Evolutionary conservation across 92 coral and sea anemone species (phyloP).

Genomic region (Palythoa caribaeorum): DNA sequence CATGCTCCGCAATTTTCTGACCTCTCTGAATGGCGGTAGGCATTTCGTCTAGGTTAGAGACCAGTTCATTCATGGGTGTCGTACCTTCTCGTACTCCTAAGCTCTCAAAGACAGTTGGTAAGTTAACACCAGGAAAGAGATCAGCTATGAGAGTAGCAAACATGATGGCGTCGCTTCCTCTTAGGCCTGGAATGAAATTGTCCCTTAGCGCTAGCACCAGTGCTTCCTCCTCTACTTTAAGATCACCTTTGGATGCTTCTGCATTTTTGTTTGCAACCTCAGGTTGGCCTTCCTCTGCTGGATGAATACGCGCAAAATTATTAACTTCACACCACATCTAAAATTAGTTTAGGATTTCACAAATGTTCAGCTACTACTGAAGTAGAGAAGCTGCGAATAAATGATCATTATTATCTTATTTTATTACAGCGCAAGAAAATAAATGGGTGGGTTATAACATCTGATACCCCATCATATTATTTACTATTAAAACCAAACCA

Average conservation of each 20-base stretch:
- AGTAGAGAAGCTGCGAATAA: no score
- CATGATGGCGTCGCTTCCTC: slow-evolving; percentile 88
- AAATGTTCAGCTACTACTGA: no score
- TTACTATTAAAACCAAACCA: no score
- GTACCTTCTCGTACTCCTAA: slow-evolving; percentile 68
- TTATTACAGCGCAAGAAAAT: no score
- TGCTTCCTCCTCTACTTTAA: slow-evolving; percentile 80
- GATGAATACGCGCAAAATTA: not conserved
- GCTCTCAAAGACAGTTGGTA: slow-evolving; percentile 90
- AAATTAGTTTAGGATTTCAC: no score
- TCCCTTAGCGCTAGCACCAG: slow-evolving; percentile 88
- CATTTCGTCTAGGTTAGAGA: slow-evolving; percentile 86
- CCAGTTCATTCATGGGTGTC: slow-evolving; percentile 79
- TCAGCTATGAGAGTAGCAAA: slow-evolving; percentile 89
- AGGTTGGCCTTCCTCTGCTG: not conserved
- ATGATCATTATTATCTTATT: no score
- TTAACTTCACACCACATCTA: not conserved
- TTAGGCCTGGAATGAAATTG: slow-evolving; percentile 88
- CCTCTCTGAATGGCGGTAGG: slow-evolving; percentile 64
- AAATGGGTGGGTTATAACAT: no score
- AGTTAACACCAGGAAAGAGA: slow-evolving; percentile 84
- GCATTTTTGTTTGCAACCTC: slow-evolving; percentile 8
- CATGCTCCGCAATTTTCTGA: slow-evolving; percentile 45
- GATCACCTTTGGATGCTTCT: slow-evolving; percentile 47
- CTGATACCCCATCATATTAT: no score